Evolutionary conservation across 2,888 invertebrate genomes (phyloP).

Genomic region (Xestia sexstrigata): DNA sequence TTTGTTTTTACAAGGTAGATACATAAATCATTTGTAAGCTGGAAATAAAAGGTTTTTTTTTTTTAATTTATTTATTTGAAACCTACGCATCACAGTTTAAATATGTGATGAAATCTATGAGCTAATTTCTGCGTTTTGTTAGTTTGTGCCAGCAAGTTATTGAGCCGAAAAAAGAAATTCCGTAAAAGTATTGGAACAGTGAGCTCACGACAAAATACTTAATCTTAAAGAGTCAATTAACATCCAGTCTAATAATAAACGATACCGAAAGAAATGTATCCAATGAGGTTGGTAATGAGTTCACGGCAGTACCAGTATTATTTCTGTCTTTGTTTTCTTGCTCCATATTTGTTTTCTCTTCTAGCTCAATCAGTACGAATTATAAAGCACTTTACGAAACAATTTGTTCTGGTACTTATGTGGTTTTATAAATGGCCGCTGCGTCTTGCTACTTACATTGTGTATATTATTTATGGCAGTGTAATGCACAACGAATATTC

Average conservation of each 20-base stretch:
- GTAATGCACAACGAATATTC: constrained; percentile 3
- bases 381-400: constrained; percentile 54
- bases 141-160: not conserved
- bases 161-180: constrained; percentile 5
- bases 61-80: no score
- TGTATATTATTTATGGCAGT: constrained; percentile 3
- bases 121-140: not conserved
- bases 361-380: constrained; percentile 52
- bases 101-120: constrained; percentile 10
- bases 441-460: not conserved
- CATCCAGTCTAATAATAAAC: constrained; percentile 23
- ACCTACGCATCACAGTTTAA: constrained; percentile 14
- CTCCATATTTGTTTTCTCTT: constrained; percentile 46
- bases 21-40: no score
- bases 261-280: constrained; percentile 34
- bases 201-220: constrained; percentile 13
- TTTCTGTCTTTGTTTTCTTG: constrained; percentile 32
- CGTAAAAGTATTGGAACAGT: not conserved
- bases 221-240: constrained; percentile 21
- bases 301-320: constrained; percentile 32
- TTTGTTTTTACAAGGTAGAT: no score
- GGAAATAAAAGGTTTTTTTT: no score
- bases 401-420: constrained; percentile 36
- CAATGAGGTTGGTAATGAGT: constrained; percentile 37
- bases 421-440: constrained; percentile 26